These are phyloP conservation scores for Scaptomyza pallida DNA, from an alignment of 1,140 invertebrate species.

Conservation along the genomic window DNA sequence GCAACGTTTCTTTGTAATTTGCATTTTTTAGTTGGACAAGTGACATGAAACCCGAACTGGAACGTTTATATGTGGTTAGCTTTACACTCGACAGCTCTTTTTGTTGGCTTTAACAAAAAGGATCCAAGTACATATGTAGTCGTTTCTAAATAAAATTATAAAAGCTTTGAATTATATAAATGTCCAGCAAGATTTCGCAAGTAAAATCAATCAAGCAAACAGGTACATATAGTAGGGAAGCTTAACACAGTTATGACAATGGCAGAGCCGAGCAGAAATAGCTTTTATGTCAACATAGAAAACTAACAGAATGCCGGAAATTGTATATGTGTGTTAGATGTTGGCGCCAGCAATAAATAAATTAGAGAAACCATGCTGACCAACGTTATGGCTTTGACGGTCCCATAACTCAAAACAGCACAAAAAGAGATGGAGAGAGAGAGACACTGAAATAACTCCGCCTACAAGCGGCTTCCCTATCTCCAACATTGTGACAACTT, in stretches of 20 bases:
- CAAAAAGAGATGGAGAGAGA: not conserved
- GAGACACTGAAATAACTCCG: constrained; percentile 12
- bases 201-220: too few species aligned
- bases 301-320: not conserved
- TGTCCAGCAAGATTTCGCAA: too few species aligned
- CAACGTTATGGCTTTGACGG: constrained; percentile 2
- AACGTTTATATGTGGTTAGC: too few species aligned
- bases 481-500: not conserved
- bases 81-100: too few species aligned
- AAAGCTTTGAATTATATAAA: too few species aligned
- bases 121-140: too few species aligned
- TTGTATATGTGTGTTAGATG: not conserved
- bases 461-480: constrained; percentile 1
- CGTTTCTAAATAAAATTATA: too few species aligned
- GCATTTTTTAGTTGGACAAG: constrained; percentile 37
- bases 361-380: constrained; percentile 21
- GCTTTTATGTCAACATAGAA: not conserved
- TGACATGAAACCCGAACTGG: constrained; percentile 15
- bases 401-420: constrained; percentile 25
- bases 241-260: too few species aligned
- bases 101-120: too few species aligned
- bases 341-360: constrained; percentile 24
- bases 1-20: constrained; percentile 44
- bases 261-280: not conserved
- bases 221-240: too few species aligned